Conservation (phyloP, 2,113 vertebrate genomes). For the Odontesthes bonariensis region DNA sequence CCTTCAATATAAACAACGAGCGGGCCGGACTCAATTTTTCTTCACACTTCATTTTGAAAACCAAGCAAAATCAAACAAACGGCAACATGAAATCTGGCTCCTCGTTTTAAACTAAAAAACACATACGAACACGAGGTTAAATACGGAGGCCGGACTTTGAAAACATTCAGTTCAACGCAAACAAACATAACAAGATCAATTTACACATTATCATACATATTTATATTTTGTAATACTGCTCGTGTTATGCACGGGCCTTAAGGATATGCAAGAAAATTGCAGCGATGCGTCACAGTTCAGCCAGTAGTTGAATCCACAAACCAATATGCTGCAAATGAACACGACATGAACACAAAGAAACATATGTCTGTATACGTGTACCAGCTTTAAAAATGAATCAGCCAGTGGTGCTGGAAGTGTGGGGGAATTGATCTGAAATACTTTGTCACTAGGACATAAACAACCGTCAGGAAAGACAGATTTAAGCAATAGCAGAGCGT, state of each 20-base stretch:
- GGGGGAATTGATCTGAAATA: conserved; percentile 31
- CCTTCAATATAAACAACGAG: conserved; percentile 7
- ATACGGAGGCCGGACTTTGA: conserved; percentile 21
- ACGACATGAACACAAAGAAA: conserved; percentile 55
- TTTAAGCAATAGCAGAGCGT: conserved; percentile 15
- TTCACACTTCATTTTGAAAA: conserved; percentile 29
- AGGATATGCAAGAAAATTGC: conserved; percentile 28
- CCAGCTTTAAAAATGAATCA: conserved; percentile 41
- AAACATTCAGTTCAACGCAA: conserved; percentile 25
- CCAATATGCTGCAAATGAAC: conserved; percentile 49
- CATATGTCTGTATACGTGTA: conserved; percentile 40
- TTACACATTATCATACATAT: conserved; percentile 48
- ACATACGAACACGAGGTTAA: conserved; percentile 14
- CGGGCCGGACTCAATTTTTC: conserved; percentile 12
- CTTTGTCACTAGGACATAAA: conserved; percentile 45
- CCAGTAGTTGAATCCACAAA: conserved; percentile 26
- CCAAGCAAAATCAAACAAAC: conserved; percentile 17
- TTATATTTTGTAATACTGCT: conserved; percentile 36
- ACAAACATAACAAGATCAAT: conserved; percentile 18
- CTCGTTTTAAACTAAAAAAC: conserved; percentile 19
- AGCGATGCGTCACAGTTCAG: conserved; percentile 29
- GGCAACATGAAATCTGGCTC: conserved; percentile 5
- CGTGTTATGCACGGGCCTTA: conserved; percentile 37
- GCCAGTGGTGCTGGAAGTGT: conserved; percentile 23
- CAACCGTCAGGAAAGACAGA: conserved; percentile 19